These are phyloP conservation scores for Aspidapion aeneum DNA, from an alignment of 2,888 invertebrate species.

Conservation along the genomic window DNA sequence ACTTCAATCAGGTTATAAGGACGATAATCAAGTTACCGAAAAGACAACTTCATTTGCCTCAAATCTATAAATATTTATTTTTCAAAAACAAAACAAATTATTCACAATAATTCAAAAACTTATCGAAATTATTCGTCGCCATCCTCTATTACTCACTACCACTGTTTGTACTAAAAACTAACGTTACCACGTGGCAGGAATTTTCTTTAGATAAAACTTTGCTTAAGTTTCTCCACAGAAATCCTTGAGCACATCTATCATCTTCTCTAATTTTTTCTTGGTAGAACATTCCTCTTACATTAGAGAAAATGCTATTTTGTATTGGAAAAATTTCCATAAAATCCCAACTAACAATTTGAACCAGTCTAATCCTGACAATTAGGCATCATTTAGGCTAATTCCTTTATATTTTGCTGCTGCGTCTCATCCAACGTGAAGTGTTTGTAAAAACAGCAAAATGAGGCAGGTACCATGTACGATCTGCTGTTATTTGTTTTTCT, in stretches of 20 bases:
- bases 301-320: constrained; percentile 17
- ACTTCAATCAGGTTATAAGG: too few relatives aligned
- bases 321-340: constrained; percentile 27
- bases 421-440: constrained; percentile 14
- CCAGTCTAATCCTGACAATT: constrained; percentile 26
- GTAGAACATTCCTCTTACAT: constrained; percentile 25
- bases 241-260: neutral
- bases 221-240: neutral
- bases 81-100: too few relatives aligned
- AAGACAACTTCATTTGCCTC: too few relatives aligned
- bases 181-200: too few relatives aligned
- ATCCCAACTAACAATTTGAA: constrained; percentile 21
- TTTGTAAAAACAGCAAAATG: neutral
- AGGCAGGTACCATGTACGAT: constrained; percentile 1
- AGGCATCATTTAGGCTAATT: constrained; percentile 17
- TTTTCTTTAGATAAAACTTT: too few relatives aligned
- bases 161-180: too few relatives aligned
- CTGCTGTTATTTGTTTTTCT: neutral
- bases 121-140: too few relatives aligned
- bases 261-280: constrained; percentile 13
- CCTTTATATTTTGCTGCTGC: constrained; percentile 1
- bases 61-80: too few relatives aligned
- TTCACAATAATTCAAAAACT: too few relatives aligned
- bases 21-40: too few relatives aligned
- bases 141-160: too few relatives aligned